These are phyloP conservation scores for Torymus texanus DNA, from an alignment of 2,888 invertebrate genomes.

Conservation along the genomic window DNA sequence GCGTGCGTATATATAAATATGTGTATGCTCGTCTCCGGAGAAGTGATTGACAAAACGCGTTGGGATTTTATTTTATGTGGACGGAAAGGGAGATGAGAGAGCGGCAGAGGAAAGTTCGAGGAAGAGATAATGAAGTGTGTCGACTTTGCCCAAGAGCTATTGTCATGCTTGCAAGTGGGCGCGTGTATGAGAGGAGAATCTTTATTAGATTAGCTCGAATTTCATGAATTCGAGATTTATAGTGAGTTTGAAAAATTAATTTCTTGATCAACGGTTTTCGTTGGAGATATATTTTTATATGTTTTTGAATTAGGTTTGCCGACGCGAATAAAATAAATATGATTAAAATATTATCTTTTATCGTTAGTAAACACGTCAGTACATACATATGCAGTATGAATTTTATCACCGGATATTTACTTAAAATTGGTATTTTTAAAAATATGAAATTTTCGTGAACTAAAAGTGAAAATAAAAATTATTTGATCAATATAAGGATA, in stretches of 20 bases:
- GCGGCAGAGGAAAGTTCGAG: constrained; percentile 1
- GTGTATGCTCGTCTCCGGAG: neutral
- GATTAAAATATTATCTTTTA: too few relatives aligned
- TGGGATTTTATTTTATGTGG: constrained; percentile 23
- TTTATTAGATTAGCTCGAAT: constrained; percentile 1
- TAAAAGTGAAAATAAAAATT: too few relatives aligned
- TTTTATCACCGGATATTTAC: too few relatives aligned
- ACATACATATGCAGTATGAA: too few relatives aligned
- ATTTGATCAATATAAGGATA: too few relatives aligned
- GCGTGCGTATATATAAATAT: constrained; percentile 2
- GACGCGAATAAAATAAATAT: too few relatives aligned
- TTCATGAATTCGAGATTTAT: constrained; percentile 17
- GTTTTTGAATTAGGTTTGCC: too few relatives aligned
- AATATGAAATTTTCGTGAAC: too few relatives aligned
- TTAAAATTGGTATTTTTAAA: too few relatives aligned
- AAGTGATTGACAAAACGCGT: constrained; percentile 51
- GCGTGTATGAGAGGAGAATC: neutral
- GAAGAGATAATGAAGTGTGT: constrained; percentile 47
- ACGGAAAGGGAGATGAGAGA: neutral
- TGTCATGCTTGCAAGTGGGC: too few relatives aligned
- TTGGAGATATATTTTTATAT: too few relatives aligned
- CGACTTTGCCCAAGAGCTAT: neutral
- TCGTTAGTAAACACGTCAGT: too few relatives aligned
- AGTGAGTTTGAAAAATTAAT: constrained; percentile 10
- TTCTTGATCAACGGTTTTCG: neutral